phyloP scores from a whole-genome alignment of 1,140 invertebrate species.

The Bombus soroeensis region DNA sequence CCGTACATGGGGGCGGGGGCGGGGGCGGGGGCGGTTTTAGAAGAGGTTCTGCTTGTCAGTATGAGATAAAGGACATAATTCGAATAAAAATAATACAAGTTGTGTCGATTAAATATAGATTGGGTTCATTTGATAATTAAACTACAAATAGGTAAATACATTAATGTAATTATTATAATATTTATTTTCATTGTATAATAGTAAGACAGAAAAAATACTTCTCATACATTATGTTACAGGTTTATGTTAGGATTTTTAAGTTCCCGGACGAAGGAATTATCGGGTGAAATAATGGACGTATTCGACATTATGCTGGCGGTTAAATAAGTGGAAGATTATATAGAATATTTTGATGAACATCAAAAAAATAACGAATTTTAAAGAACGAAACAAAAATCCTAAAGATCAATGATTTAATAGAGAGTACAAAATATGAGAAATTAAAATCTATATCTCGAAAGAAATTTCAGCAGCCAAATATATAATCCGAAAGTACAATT shows the following conservation, averaged over 20 bases:
- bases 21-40: conserved; percentile 84
- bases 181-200: neutral
- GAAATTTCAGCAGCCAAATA: neutral
- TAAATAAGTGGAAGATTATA: conserved; percentile 86
- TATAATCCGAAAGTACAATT: neutral
- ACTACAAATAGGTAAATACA: neutral
- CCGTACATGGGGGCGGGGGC: conserved; percentile 84
- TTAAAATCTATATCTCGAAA: neutral
- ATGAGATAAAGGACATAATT: conserved; percentile 85
- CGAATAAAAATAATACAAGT: conserved; percentile 86
- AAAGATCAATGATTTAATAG: neutral
- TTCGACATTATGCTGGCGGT: conserved; percentile 88
- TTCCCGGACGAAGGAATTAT: conserved; percentile 85
- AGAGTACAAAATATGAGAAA: neutral
- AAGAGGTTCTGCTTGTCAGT: conserved; percentile 86
- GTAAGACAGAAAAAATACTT: neutral
- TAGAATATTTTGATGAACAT: conserved; percentile 89
- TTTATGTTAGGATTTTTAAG: conserved; percentile 84
- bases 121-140: conserved; percentile 88
- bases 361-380: conserved; percentile 77
- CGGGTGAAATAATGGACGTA: conserved; percentile 87
- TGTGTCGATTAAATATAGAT: conserved; percentile 91
- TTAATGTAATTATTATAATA: no score
- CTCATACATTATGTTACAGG: neutral
- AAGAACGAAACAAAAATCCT: neutral